Conservation (phyloP, 2,888 invertebrate species). For the Drosophila rellima region DNA sequence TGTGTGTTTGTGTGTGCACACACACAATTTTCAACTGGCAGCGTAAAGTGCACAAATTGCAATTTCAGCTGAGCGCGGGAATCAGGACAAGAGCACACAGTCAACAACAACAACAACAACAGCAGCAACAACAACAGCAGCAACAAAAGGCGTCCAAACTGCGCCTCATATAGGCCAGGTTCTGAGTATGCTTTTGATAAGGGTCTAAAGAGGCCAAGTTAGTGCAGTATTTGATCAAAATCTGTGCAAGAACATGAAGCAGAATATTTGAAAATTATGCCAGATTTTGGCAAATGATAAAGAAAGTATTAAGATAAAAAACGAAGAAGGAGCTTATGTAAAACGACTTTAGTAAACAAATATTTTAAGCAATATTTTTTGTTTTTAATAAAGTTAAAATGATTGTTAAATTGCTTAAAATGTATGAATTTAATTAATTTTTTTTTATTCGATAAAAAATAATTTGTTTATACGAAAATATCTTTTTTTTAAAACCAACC, state of each 20-base stretch:
- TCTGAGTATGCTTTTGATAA: constrained; percentile 3
- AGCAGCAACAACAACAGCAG: too few relatives aligned
- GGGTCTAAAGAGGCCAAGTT: background rate
- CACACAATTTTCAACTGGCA: constrained; percentile 62
- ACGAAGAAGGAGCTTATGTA: too few relatives aligned
- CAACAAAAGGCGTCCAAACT: constrained; percentile 18
- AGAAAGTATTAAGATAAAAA: too few relatives aligned
- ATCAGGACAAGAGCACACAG: constrained; percentile 61
- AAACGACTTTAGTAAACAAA: too few relatives aligned
- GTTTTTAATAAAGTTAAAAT: too few relatives aligned
- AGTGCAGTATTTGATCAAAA: constrained; percentile 12
- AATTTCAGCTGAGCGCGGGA: constrained; percentile 69
- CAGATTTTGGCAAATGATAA: background rate
- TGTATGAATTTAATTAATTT: too few relatives aligned
- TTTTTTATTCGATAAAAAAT: too few relatives aligned
- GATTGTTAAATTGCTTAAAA: too few relatives aligned
- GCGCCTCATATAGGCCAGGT: constrained; percentile 9
- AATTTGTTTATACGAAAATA: too few relatives aligned
- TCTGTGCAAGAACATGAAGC: background rate
- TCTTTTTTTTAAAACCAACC: too few relatives aligned
- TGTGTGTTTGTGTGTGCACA: constrained; percentile 24
- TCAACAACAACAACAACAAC: too few relatives aligned
- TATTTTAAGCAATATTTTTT: too few relatives aligned
- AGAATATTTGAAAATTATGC: background rate
- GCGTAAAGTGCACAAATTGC: constrained; percentile 76